Evolutionary conservation across 2,113 vertebrate species (phyloP).

Genomic region (Plotosus lineatus): DNA sequence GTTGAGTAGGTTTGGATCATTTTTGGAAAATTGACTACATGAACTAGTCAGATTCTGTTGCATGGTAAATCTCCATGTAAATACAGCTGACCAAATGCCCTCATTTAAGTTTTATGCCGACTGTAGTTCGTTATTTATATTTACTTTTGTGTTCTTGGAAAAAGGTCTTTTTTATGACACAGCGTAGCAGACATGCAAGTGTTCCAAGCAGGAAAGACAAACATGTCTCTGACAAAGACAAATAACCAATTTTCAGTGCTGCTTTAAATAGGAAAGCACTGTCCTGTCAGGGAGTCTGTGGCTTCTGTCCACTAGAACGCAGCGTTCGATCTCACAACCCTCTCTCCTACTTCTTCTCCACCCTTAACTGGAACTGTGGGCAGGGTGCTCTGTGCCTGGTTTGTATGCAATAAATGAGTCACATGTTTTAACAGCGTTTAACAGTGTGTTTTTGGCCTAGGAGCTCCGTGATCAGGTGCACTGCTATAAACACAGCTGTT

Average conservation of each 20-base stretch:
- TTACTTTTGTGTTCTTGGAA: constrained; percentile 39
- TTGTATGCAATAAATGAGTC: constrained; percentile 34
- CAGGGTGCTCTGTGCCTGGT: constrained; percentile 46
- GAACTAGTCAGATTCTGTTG: not conserved
- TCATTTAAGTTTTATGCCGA: not conserved
- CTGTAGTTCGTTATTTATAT: not conserved
- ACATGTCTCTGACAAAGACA: constrained; percentile 60
- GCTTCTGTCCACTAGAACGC: constrained; percentile 58
- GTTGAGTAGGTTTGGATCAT: not conserved
- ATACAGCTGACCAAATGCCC: not conserved
- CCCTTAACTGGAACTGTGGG: constrained; percentile 78
- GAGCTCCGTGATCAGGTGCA: constrained; percentile 37
- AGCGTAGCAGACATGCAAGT: constrained; percentile 13
- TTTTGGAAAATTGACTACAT: not conserved
- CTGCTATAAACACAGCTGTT: constrained; percentile 25
- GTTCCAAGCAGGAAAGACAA: constrained; percentile 53
- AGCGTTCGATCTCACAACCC: constrained; percentile 7
- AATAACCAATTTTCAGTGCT: constrained; percentile 75
- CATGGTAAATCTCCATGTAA: not conserved
- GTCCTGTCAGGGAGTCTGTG: constrained; percentile 62
- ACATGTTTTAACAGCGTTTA: constrained; percentile 18
- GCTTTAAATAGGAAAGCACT: constrained; percentile 60
- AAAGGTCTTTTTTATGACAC: constrained; percentile 34
- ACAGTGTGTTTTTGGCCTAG: constrained; percentile 18
- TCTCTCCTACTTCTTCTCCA: constrained; percentile 51